A percentile compares a stretch with the other conserved stretches of the same genome.
Conservation (phyloP, 2,888 invertebrate species). For the Euproctis similis region DNA sequence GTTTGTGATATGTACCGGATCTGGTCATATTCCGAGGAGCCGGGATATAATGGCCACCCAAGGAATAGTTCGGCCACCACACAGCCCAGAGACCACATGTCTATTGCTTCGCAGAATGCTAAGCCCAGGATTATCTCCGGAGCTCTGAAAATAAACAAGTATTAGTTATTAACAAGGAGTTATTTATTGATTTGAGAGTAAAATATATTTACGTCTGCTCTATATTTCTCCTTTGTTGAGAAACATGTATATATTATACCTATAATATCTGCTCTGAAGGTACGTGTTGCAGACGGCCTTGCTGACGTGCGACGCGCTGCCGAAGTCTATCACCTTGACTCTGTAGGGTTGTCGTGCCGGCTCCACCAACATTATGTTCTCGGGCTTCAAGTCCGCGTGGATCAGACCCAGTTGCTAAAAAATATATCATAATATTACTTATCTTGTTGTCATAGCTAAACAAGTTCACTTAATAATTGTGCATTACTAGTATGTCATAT, state of each 20-base stretch:
- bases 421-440: too few species aligned
- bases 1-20: conserved; percentile 98
- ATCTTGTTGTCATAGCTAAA: too few species aligned
- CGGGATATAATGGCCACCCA: conserved; percentile 99
- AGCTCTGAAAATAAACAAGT: conserved; percentile 77
- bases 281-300: conserved; percentile 99
- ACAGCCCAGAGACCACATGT: conserved; percentile 99
- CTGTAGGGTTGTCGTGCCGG: conserved; percentile 98
- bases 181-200: too few species aligned
- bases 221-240: too few species aligned
- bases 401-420: conserved; percentile 96
- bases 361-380: conserved; percentile 99
- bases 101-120: conserved; percentile 99
- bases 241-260: too few species aligned
- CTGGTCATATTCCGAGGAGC: conserved; percentile 99
- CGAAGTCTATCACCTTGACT: conserved; percentile 99
- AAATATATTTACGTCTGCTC: too few species aligned
- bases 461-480: too few species aligned
- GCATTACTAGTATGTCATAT: too few species aligned
- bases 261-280: conserved; percentile 97
- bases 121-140: conserved; percentile 98
- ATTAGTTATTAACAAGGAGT: too few species aligned
- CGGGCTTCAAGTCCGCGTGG: conserved; percentile 99
- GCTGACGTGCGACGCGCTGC: conserved; percentile 98
- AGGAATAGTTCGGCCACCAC: conserved; percentile 99